Conservation (phyloP, 1,140 invertebrate genomes). For the Sipha flava region DNA sequence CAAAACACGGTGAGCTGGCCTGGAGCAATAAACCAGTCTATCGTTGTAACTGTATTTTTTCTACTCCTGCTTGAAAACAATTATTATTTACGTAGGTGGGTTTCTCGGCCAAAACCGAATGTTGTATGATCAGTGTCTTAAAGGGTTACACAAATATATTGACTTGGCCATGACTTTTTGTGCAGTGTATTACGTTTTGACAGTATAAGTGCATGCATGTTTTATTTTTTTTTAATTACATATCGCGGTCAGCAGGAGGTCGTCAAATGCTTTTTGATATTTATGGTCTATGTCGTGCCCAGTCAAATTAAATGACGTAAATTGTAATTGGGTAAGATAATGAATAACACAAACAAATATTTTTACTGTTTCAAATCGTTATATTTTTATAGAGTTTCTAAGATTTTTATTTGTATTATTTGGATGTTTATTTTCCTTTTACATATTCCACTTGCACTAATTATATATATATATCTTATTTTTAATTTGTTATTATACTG, state of each 20-base stretch:
- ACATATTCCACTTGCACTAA: not conserved
- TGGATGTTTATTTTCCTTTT: not conserved
- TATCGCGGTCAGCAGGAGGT: not conserved
- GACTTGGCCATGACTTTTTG: not conserved
- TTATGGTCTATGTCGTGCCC: too few species aligned
- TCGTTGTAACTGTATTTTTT: slow-evolving; percentile 14
- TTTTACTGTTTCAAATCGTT: too few species aligned
- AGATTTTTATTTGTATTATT: too few species aligned
- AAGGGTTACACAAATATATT: not conserved
- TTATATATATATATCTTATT: not conserved
- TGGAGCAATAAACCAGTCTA: slow-evolving; percentile 10
- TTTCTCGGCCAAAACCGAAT: slow-evolving; percentile 6
- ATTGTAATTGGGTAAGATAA: not conserved
- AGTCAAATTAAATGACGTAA: not conserved
- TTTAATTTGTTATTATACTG: too few species aligned
- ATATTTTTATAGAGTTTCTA: too few species aligned
- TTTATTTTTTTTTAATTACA: not conserved
- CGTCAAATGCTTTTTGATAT: not conserved
- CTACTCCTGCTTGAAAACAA: not conserved
- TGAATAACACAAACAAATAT: not conserved
- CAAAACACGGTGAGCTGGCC: slow-evolving; percentile 18
- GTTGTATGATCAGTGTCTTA: not conserved
- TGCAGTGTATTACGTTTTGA: not conserved
- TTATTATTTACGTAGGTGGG: not conserved
- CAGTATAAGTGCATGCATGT: not conserved